Base-by-base conservation (phyloP, 1,140 invertebrate genomes). In the Samia ricini region DNA sequence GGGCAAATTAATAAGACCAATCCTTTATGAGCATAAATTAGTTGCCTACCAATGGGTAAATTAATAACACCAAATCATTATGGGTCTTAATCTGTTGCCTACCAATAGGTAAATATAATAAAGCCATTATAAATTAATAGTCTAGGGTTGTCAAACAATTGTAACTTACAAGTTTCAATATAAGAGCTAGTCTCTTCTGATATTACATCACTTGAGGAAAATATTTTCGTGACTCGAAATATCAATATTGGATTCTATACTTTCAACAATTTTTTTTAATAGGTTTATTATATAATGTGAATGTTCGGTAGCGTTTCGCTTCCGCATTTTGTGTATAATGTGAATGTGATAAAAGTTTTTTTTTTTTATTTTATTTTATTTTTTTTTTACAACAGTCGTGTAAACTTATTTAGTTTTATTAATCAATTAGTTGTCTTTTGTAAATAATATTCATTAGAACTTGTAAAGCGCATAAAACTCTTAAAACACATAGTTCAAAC, bases 341-440 rank as follows among this genome's bases (percentile, higher is more conserved):
- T 77, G 70, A 77, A 81, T 79, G 79, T 81, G 79, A 81, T 81
- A 79, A 75, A 77, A 70, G 64, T 81, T 79, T 81, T 71, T 77
- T 68, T 79, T 76, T 77, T 72, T 74, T 73, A 70, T 73, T 58
- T 69, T 68, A 75, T 78, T 56, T 77, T 76, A 76, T 72, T 77
- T 81, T 77, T 77, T 72, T 77, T 74, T 63, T 74, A n/a, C n/a
- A n/a, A n/a, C n/a, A n/a, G 12, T 42, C 26, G 67, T 72, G 68
- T 75, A 68, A 71, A 72, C 65, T 54, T 68, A n/a, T 12, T 61
- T 79, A 77, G 77, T 67, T 71, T 63, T n/a, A n/a, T n/a, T 42
- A 72, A 79, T 72, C 66, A 57, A 12, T n/a, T n/a, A n/a, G 71
- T 74, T 64, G 68, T 72, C 68, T 71, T 74, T 76, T 80, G 77